Evolutionary conservation across 2,888 invertebrate genomes (phyloP).

Genomic region (Ernsta delagoae): DNA sequence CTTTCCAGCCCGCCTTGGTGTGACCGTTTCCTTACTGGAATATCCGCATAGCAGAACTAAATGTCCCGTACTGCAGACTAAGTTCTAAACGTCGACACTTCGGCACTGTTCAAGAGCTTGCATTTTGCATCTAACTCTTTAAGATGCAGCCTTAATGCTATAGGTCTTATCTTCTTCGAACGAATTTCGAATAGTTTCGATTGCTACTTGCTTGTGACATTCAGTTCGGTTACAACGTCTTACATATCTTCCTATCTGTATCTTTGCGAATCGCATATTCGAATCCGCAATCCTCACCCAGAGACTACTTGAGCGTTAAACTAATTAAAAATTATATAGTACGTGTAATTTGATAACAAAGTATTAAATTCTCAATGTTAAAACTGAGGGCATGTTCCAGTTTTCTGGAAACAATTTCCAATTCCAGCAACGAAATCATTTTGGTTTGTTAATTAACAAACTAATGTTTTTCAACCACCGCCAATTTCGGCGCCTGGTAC

Average conservation of each 20-base stretch:
- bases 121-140: slow-evolving; percentile 31
- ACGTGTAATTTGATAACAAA: no score
- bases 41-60: slow-evolving; percentile 23
- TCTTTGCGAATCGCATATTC: neutral
- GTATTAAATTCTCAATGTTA: neutral
- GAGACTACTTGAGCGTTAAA: no score
- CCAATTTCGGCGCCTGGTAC: slow-evolving; percentile 38
- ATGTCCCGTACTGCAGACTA: slow-evolving; percentile 6
- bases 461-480: slow-evolving; percentile 37
- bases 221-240: neutral
- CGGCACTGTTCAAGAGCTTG: slow-evolving; percentile 22
- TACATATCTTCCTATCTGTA: neutral
- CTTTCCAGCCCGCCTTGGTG: neutral
- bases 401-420: slow-evolving; percentile 26
- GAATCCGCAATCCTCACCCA: no score
- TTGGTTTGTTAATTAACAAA: slow-evolving; percentile 38
- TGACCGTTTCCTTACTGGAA: slow-evolving; percentile 1
- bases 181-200: slow-evolving; percentile 21
- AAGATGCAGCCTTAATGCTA: slow-evolving; percentile 26
- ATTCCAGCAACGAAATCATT: slow-evolving; percentile 34
- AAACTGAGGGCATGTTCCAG: neutral
- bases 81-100: slow-evolving; percentile 32
- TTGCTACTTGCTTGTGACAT: slow-evolving; percentile 16
- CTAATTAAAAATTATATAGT: no score
- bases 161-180: slow-evolving; percentile 17